phyloP scores from a whole-genome alignment of 2,113 vertebrate genomes.

The Caloenas nicobarica region DNA sequence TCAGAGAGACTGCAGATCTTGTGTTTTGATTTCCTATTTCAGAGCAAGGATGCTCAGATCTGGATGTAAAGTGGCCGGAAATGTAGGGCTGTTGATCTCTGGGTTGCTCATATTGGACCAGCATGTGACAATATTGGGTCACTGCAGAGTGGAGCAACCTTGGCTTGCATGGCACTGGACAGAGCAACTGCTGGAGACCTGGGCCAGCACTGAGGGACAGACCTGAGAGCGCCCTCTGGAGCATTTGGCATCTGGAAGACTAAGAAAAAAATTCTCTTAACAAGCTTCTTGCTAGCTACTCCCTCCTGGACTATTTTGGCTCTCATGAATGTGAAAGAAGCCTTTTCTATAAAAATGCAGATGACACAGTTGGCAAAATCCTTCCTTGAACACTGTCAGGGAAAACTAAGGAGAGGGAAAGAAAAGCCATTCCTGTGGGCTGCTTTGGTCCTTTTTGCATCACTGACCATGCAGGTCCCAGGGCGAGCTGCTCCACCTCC shows the following conservation, averaged over 20 bases:
- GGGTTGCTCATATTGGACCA: neutral
- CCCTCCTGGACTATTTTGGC: neutral
- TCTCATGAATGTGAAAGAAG: constrained; percentile 13
- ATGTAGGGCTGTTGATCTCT: neutral
- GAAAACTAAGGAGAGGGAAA: neutral
- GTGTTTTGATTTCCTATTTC: neutral
- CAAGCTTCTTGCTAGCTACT: neutral
- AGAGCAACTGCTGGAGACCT: neutral
- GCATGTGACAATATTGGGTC: neutral
- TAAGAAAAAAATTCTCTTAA: neutral
- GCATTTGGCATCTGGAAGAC: neutral
- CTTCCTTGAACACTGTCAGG: neutral
- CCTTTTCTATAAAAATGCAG: neutral
- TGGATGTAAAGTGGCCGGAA: neutral
- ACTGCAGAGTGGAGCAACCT: neutral
- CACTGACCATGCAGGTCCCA: accelerated
- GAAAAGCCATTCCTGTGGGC: neutral
- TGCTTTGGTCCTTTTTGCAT: neutral
- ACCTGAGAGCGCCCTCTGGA: neutral
- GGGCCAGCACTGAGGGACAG: neutral
- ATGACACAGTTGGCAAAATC: neutral
- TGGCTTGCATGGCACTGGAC: neutral
- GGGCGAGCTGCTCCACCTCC: neutral
- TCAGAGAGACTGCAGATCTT: neutral
- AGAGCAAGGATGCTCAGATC: neutral